These are phyloP conservation scores for Drosophila borealis DNA, from an alignment of 2,888 invertebrate genomes.

Conservation along the genomic window DNA sequence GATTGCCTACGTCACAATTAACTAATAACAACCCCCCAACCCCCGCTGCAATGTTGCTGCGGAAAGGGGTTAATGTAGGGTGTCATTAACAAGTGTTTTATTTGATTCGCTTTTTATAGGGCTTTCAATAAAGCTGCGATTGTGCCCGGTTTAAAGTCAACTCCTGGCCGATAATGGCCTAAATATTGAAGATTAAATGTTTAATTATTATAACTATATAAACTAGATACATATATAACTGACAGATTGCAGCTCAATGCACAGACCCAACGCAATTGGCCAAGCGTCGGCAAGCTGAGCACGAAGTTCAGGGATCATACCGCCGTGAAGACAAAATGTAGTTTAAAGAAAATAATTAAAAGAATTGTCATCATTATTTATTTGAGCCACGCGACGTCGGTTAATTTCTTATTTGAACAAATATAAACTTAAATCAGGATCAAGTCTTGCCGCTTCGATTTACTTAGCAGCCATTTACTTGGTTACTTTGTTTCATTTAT, in stretches of 20 bases:
- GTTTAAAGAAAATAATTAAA: too few relatives aligned
- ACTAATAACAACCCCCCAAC: constrained; percentile 58
- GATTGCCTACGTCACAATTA: constrained; percentile 73
- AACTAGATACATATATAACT: too few relatives aligned
- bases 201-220: constrained; percentile 11
- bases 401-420: background rate
- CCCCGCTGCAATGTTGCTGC: constrained; percentile 9
- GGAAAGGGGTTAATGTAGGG: constrained; percentile 66
- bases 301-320: too few relatives aligned
- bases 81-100: constrained; percentile 60
- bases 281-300: too few relatives aligned
- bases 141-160: constrained; percentile 41
- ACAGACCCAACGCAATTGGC: too few relatives aligned
- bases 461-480: background rate
- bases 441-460: background rate
- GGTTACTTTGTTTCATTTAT: background rate
- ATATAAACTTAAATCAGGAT: constrained; percentile 10
- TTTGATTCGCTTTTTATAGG: constrained; percentile 49
- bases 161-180: constrained; percentile 23
- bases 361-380: too few relatives aligned
- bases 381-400: too few relatives aligned
- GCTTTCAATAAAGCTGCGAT: constrained; percentile 29
- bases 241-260: too few relatives aligned
- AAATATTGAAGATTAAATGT: constrained; percentile 31
- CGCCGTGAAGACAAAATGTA: too few relatives aligned